Evolutionary conservation across 1,140 invertebrate genomes (phyloP), one percentile per base, ranked within the genome.

Genomic region (Lasioglossum albipes): DNA sequence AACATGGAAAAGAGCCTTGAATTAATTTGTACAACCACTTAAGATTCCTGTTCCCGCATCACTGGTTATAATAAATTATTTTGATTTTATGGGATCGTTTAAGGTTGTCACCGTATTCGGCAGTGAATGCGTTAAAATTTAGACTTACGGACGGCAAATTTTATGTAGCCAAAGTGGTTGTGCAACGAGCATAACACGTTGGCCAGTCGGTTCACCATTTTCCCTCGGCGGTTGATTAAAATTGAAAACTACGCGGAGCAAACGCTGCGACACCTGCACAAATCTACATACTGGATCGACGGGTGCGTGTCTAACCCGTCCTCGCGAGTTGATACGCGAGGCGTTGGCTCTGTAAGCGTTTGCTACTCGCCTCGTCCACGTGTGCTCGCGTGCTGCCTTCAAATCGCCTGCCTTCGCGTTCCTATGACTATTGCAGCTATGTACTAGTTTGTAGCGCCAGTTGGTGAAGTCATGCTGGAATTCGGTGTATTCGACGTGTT

Each of bases 281-380:
- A 90, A 91, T 91, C 88, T 91, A 88, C 89, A 89, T 91, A 91
- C 89, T 83, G 86, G 84, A 89, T 88, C 84, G 82, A 83, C 89
- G 82, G 83, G 87, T 84, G 83, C 77, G 45, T 67, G 72, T 82
- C 75, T 62, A 86, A 61, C 72, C 68, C 77, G 84, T 49, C 84
- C 77, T 85, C 82, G 64, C 71, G 74, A 49, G 41, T 49, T 71
- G 62, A 85, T 76, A 66, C 74, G 66, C 62, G 42, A 78, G 54
- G 74, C 73, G 57, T 45, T 78, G 84, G 66, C 68, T 65, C 42
- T 42, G 36, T 67, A 13, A 42, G 49, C 27, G 42, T 41, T 20
- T 61, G 69, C 54, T 41, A 9, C 57, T 31, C 18, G 45, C 45
- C 45, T 49, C 45, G 75, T 79, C 20, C 79, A 61, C 65, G 54